Base-by-base conservation (phyloP, 1,140 invertebrate genomes). In the Drosophila neocordata region DNA sequence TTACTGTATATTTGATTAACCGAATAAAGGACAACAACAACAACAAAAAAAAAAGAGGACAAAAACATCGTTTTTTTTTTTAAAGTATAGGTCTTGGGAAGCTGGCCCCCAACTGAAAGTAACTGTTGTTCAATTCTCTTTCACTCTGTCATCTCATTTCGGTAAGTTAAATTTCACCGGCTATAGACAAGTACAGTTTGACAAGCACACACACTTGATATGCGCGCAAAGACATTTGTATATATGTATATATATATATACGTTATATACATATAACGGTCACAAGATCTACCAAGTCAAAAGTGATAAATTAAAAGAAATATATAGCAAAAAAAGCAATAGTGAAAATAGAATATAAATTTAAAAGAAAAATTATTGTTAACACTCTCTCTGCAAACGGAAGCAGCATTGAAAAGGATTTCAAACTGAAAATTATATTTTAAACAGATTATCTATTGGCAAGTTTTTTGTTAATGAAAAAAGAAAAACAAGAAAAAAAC, bases 1-100 rank as follows among this genome's bases (percentile, higher is more conserved):
- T 4, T 65, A 13, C 52, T 84, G 78, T 72, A 87, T 82, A 82
- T 79, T 87, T 88, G 82, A 88, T 69, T 71, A 71, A 38, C 20
- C 37, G 55, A 51, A 31, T 31, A 53, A 34, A 65, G 63, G 65
- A 53, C 48, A 63, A 51, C 62, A 70, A 52, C 37, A 65, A 38
- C 4, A 53, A 58, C 53, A 60, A 18, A 31, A 37, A 2, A 34
- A 44, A 13, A 61, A 15, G 65, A n/a, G 66, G 7, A 20, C 15
- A 48, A 20, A 44, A 6, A 52, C n/a, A n/a, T n/a, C n/a, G n/a
- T n/a, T n/a, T 80, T 65, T 53, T 41, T 56, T 74, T 44, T 27
- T 67, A 31, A 31, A 31, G 57, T 70, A 56, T 38, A 63, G 12
- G 27, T 31, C 27, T 31, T 31, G 27, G 27, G 27, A 31, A 31